phyloP scores from a whole-genome alignment of 2,797 vertebrate species.

The Emydoidea blandingii region DNA sequence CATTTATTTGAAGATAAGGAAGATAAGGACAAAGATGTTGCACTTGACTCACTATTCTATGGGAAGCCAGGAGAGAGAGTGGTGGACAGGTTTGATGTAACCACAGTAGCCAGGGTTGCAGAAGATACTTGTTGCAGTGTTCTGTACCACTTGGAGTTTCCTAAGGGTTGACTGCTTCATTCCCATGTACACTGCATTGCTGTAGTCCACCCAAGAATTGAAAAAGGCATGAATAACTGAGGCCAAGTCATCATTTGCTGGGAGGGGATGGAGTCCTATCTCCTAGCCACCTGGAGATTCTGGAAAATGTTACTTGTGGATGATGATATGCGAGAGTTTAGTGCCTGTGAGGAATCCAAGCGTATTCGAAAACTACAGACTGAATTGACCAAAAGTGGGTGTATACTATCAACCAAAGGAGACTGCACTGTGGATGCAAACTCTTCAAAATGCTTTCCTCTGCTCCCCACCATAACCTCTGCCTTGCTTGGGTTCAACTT shows the following conservation, averaged over 20 bases:
- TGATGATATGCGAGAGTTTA: background rate
- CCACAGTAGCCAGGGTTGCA: background rate
- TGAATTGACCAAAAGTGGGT: background rate
- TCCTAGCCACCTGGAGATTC: background rate
- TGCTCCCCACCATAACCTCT: background rate
- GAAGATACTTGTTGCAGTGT: background rate
- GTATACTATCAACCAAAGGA: background rate
- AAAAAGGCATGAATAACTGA: background rate
- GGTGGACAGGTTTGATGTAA: background rate
- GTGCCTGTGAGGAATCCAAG: background rate
- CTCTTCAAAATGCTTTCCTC: background rate
- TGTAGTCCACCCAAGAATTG: background rate
- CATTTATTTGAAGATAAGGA: background rate
- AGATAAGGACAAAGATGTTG: too few relatives aligned
- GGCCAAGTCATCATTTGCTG: background rate
- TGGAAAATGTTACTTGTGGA: background rate
- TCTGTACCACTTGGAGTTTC: background rate
- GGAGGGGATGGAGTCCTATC: background rate
- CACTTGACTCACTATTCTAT: fast-evolving
- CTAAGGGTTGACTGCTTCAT: background rate
- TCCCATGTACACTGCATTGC: background rate
- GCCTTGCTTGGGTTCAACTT: background rate
- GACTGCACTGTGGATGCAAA: background rate
- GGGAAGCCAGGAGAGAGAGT: fast-evolving
- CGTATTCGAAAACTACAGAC: background rate